phyloP scores from a whole-genome alignment of 2,113 vertebrate species.

The Lonchura striata region DNA sequence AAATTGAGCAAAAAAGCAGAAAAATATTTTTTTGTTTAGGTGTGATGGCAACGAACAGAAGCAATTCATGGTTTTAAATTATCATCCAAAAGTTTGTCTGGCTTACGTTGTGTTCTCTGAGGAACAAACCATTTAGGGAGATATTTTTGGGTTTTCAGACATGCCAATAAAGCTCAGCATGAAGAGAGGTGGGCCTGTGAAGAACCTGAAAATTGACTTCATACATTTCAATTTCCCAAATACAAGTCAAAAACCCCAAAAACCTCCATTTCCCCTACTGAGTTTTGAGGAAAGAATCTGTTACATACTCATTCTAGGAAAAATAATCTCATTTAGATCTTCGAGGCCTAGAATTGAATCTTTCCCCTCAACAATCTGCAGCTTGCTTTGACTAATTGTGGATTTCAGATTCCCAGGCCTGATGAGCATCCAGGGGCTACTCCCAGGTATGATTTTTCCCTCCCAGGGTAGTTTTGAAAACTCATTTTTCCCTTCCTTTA shows the following conservation, averaged over 20 bases:
- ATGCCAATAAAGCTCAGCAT: not conserved
- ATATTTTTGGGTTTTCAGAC: not conserved
- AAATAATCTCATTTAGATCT: not conserved
- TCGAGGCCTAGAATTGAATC: not conserved
- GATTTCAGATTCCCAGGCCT: not conserved
- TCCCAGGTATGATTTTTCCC: not conserved
- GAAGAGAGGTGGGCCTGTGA: not conserved
- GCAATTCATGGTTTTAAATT: not conserved
- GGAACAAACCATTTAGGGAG: not conserved
- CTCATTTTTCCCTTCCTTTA: not conserved
- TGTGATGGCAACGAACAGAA: not conserved
- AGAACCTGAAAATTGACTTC: not conserved
- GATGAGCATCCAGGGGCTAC: not conserved
- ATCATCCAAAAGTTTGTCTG: too few species aligned
- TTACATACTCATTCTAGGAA: not conserved
- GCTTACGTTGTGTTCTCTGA: not conserved
- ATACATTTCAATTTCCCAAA: not conserved
- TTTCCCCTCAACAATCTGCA: not conserved
- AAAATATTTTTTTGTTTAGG: not conserved
- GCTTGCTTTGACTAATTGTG: not conserved
- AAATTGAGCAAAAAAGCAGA: not conserved
- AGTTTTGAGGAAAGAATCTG: not conserved
- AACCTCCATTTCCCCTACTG: too few species aligned
- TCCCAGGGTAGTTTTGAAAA: not conserved
- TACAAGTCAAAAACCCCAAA: not conserved